Conservation (phyloP, 2,888 invertebrate species). For the Papilio protenor region DNA sequence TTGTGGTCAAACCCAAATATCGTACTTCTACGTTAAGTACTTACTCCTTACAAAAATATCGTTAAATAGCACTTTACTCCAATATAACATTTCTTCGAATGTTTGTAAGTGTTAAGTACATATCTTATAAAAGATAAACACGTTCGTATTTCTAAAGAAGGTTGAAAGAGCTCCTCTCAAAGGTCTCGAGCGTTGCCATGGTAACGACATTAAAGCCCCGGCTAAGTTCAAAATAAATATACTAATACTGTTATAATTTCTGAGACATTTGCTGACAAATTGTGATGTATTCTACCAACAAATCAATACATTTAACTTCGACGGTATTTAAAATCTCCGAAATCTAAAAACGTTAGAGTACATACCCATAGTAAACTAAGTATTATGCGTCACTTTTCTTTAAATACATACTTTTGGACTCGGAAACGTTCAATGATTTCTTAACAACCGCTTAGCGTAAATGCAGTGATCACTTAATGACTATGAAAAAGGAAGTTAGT, state of each 20-base stretch:
- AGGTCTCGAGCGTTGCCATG: conserved; percentile 6
- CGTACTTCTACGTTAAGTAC: background rate
- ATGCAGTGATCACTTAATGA: no score
- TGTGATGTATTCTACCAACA: background rate
- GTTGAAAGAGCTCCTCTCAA: background rate
- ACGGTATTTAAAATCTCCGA: background rate
- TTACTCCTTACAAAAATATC: background rate
- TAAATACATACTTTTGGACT: no score
- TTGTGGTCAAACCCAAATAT: background rate
- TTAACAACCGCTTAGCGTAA: no score
- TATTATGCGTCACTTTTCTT: no score
- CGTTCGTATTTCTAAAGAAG: background rate
- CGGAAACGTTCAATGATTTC: no score
- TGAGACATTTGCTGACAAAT: background rate
- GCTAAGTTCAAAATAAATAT: conserved; percentile 12
- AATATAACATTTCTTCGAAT: background rate
- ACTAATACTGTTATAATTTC: conserved; percentile 3
- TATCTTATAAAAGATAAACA: conserved; percentile 1
- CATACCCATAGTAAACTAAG: no score
- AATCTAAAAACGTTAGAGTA: no score
- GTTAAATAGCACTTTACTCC: background rate
- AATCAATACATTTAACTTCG: background rate
- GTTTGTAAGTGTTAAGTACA: background rate
- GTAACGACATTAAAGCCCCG: conserved; percentile 14
- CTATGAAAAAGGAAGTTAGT: no score